Base-by-base conservation (phyloP, 2,113 vertebrate species). In the Peromyscus maniculatus region DNA sequence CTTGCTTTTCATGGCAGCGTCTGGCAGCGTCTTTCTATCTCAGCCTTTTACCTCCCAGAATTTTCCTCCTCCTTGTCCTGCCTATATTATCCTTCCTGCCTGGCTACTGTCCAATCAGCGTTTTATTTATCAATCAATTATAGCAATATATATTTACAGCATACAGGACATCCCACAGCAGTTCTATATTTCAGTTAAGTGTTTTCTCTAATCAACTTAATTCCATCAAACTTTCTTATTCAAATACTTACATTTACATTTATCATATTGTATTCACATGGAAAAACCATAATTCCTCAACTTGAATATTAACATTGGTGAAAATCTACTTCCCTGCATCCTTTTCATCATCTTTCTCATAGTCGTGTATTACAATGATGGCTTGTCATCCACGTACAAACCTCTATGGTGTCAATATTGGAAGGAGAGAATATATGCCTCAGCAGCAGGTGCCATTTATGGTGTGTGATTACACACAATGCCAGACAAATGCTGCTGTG, bases 221-320 rank as follows among this genome's bases (percentile, higher is more conserved):
- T 67, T 66, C 28, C 7, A 66, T 71, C 89, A 86, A 74, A 46
- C 19, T 57, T 93, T 78, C 84, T 24, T 7, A 36, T 57, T 87
- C 64, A 86, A 94, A 89, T 55, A 89, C 64, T 80, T 83, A 95
- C 89, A 89, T 86, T 84, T 75, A 57, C 3, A 36, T n/a, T 26
- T 72, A 13, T 28, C 4, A 19, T 36, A 55, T 72, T 87, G 62
- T 57, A 36, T 74, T 89, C 77, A 88, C n/a, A 88, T 46, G 87
- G 89, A 93, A 92, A 87, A 75, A 31, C 46, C 28, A 55, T 75
- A 64, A 62, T 91, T 96, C 79, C 83, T 80, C 28, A 80, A 75
- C 12, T 80, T 80, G 28, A 84, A 69, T 80, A 15, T 69, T 80
- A 67, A 82, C 59, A 74, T 79, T 46, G n/a, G 13, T 83, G 2